Base-by-base conservation (phyloP, 2,113 vertebrate genomes). In the Nycticebus coucang region DNA sequence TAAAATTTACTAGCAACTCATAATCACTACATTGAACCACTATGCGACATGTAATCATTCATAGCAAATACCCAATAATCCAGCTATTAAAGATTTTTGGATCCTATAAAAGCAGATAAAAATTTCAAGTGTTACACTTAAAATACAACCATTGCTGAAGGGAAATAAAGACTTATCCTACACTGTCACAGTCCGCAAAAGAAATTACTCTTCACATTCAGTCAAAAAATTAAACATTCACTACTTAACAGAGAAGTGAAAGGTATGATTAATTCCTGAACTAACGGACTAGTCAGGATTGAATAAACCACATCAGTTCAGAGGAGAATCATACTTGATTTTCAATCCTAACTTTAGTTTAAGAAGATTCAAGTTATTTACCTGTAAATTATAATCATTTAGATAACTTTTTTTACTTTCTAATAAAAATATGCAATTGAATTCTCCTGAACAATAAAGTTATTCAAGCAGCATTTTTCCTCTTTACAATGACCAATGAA, bases 291-390 rank as follows among this genome's bases (percentile, higher is more conserved):
- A 88, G 88, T n/a, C 15, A 88, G n/a, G 78, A 10, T 50, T 35
- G 37, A n/a, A 45, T 37, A 19, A 96, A 85, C 15, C 53, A 84
- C 15, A 69, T 80, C 24, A 88, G 59, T 80, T 90, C 18, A 50
- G 75, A n/a, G 68, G 33, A 84, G 64, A 97, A 69, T 69, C 26
- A 14, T 69, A 80, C 33, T 95, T 93, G 57, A 93, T 88, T 95
- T 93, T 60, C 37, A 79, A 68, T 45, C 17, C 7, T 28, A 96
- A 81, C 30, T 88, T 92, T 77, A 41, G 11, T n/a, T 60, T 84
- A 77, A 77, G 4, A 37, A 24, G 26, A 82, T 85, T 89, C 12
- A 89, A 26, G 30, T 71, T 94, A 78, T 92, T 92, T 85, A 55
- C 91, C 18, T 30, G 86, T 81, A 86, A 95, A 85, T 30, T 15